A percentile compares a stretch with the other conserved stretches of the same genome.
Evolutionary conservation across 2,888 invertebrate species (phyloP).

Genomic region (Hemicrepidius hirtus): DNA sequence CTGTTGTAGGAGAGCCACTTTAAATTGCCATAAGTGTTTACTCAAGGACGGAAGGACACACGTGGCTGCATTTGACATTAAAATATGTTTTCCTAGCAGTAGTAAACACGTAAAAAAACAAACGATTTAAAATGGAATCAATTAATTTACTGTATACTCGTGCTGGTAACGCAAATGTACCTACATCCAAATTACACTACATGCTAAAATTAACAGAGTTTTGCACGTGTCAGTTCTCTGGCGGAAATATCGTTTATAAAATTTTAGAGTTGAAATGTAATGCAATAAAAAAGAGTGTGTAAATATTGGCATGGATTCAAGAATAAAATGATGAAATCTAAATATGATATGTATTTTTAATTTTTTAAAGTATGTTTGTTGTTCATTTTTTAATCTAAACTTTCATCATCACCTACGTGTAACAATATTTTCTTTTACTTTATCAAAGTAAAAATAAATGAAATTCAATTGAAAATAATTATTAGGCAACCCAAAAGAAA

Average conservation of each 20-base stretch:
- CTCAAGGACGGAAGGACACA: conserved; percentile 2
- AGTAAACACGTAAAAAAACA: conserved; percentile 7
- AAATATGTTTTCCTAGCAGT: neutral
- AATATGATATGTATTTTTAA: neutral
- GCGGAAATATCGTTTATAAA: neutral
- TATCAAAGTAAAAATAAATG: too few relatives aligned
- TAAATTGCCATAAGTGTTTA: neutral
- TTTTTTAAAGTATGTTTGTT: neutral
- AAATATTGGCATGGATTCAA: neutral
- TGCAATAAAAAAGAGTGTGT: neutral
- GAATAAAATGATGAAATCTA: neutral
- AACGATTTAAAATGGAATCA: neutral
- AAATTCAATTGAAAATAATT: too few relatives aligned
- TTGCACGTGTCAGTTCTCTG: neutral
- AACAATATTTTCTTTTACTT: too few relatives aligned
- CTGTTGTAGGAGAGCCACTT: conserved; percentile 1
- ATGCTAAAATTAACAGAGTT: conserved; percentile 6
- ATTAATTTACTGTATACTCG: conserved; percentile 1
- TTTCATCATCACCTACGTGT: too few relatives aligned
- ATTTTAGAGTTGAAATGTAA: neutral
- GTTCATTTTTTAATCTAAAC: neutral
- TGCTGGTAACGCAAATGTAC: neutral
- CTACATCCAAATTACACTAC: neutral
- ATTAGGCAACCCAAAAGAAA: too few relatives aligned
- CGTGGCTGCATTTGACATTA: conserved; percentile 11